A percentile compares a stretch with the other conserved stretches of the same genome.
These are phyloP conservation scores for Marasmarcha lunaedactyla DNA, from an alignment of 2,888 invertebrate genomes.

Conservation along the genomic window DNA sequence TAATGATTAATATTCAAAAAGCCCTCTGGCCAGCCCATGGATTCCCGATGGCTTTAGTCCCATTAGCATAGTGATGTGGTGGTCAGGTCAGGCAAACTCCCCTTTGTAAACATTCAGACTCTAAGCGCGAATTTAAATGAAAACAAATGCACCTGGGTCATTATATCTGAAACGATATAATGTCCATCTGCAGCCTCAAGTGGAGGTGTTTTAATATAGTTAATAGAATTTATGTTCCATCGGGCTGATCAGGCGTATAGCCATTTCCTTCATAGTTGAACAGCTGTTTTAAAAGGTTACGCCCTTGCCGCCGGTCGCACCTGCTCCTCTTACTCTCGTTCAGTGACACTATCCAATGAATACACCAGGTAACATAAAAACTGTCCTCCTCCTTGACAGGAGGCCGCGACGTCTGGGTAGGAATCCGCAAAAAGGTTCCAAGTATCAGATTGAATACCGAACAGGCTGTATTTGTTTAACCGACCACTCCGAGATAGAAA, in stretches of 20 bases:
- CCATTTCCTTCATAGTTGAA: constrained; percentile 43
- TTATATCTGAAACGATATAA: not conserved
- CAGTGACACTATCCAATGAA: constrained; percentile 21
- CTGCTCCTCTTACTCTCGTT: constrained; percentile 33
- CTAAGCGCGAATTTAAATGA: not conserved
- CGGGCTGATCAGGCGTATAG: constrained; percentile 30
- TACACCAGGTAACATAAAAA: too few species aligned
- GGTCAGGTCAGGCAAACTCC: constrained; percentile 6
- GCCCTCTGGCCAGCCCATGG: constrained; percentile 40
- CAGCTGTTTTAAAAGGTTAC: constrained; percentile 62
- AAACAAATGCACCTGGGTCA: constrained; percentile 26
- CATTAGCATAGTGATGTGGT: constrained; percentile 44
- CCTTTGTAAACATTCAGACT: constrained; percentile 11
- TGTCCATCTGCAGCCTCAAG: not conserved
- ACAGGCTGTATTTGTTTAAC: constrained; percentile 10
- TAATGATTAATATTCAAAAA: constrained; percentile 62
- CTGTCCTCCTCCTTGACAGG: too few species aligned
- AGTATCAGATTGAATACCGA: too few species aligned
- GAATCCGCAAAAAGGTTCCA: too few species aligned
- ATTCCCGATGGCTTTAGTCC: constrained; percentile 41
- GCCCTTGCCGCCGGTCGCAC: constrained; percentile 42
- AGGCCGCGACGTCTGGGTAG: too few species aligned
- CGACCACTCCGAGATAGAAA: constrained; percentile 27
- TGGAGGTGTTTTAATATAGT: constrained; percentile 25
- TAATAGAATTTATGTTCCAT: constrained; percentile 27